phyloP scores from a whole-genome alignment of 2,797 vertebrate genomes.

The Allobates femoralis region DNA sequence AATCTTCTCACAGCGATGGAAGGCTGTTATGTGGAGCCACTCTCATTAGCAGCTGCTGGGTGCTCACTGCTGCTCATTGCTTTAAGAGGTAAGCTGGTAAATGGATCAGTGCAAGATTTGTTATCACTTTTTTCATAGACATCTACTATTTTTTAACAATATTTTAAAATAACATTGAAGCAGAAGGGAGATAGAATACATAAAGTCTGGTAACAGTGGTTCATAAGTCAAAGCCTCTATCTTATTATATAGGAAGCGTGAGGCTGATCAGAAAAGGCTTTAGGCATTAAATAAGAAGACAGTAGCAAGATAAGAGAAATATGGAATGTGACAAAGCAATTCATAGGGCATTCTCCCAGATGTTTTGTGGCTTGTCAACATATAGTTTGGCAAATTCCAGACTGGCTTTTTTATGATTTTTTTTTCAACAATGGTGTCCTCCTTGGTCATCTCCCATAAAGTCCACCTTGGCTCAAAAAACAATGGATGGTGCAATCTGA shows the following conservation, averaged over 20 bases:
- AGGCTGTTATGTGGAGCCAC: constrained; percentile 94
- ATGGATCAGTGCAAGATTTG: not conserved
- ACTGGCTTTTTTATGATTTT: no score
- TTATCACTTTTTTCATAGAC: not conserved
- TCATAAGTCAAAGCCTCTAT: no score
- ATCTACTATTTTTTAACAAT: not conserved
- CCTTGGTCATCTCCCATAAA: no score
- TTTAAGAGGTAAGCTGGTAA: constrained; percentile 88
- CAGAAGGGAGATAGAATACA: not conserved
- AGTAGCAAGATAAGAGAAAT: not conserved
- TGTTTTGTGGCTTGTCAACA: no score
- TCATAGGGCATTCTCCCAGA: no score
- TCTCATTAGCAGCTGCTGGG: constrained; percentile 95
- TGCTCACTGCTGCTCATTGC: constrained; percentile 95
- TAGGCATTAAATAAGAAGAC: not conserved
- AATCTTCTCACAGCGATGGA: constrained; percentile 88
- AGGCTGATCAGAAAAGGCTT: not conserved
- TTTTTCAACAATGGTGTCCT: no score
- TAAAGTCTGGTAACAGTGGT: not conserved
- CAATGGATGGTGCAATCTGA: no score
- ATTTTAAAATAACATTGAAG: not conserved
- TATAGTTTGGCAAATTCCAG: no score
- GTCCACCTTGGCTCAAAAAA: no score
- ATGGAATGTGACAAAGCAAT: not conserved
- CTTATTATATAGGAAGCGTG: no score